These are phyloP conservation scores for Gavialis gangeticus DNA, from an alignment of 2,113 vertebrate species.

Conservation along the genomic window DNA sequence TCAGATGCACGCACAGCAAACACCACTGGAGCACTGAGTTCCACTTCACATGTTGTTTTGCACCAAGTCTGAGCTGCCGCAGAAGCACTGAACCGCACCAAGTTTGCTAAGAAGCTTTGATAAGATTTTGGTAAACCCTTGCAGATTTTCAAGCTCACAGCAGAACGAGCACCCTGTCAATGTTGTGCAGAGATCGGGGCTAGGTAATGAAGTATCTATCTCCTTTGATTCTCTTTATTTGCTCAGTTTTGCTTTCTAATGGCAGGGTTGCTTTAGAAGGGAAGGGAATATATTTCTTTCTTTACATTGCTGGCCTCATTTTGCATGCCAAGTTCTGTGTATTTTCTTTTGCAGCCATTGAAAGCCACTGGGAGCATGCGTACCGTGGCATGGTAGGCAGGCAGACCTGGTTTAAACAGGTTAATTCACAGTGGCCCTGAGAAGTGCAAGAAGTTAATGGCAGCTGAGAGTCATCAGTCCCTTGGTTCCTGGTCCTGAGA, in stretches of 20 bases:
- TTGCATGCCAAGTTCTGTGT: neutral
- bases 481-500: accelerated
- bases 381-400: accelerated
- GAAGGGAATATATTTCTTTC: accelerated
- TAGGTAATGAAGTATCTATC: accelerated
- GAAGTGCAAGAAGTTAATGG: neutral
- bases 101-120: neutral
- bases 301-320: neutral
- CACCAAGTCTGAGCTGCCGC: neutral
- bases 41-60: neutral
- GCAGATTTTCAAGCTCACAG: neutral
- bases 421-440: accelerated
- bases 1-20: neutral
- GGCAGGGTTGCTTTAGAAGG: neutral
- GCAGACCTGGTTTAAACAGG: accelerated
- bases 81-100: neutral
- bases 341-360: neutral
- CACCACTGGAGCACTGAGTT: neutral
- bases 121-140: neutral
- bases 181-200: neutral
- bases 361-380: neutral
- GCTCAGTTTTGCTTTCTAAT: neutral
- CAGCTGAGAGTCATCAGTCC: accelerated
- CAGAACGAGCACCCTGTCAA: neutral
- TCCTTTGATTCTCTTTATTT: accelerated